Evolutionary conservation across 2,888 invertebrate species (phyloP), one percentile per base, ranked within the genome.

Genomic region (Tricholauxania praeusta): DNA sequence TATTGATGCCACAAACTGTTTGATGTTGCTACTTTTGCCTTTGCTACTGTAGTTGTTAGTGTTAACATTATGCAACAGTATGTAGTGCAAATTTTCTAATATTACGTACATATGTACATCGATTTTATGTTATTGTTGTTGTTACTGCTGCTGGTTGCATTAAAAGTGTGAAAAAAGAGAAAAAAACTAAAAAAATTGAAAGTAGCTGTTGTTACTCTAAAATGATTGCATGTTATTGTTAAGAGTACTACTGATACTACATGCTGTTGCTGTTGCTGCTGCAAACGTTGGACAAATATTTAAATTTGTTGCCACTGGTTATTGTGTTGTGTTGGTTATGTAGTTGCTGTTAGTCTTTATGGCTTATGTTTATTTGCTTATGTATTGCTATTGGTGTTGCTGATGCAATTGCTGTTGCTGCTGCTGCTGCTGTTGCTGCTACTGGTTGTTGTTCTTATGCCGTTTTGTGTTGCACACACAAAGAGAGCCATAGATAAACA

Each of bases 371-470:
- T 12, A 15, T 71, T 70, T 71, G 28, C 57, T 71, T n/a, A n/a
- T 59, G 57, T 59, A 64, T 71, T 55, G 39, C 57, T 65, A 28
- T 49, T 52, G 65, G 15, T 52, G 19, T 19, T 52, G 32, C 32
- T 32, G 52, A 28, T 74, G 66, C 76, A 79, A 74, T 71, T 78
- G 71, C 65, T 75, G 28, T 65, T 75, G 57, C 48, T 60, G 60
- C 49, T 67, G 39, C 53, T 60, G 72, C 48, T 76, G 17, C 53
- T 68, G 32, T 15, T 48, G 17, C 49, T 49, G 17, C 15, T 49
- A 14, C 17, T 62, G 22, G 28, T 28, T 60, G 12, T 60, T 51
- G 73, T 71, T 75, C 73, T 67, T 60, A 28, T 64, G 71, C 51
- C 59, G 52, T 62, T 55, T 57, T 28, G 28, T 28, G 28, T 12